Evolutionary conservation across 2,888 invertebrate genomes (phyloP).

Genomic region (Andrena hattorfiana): DNA sequence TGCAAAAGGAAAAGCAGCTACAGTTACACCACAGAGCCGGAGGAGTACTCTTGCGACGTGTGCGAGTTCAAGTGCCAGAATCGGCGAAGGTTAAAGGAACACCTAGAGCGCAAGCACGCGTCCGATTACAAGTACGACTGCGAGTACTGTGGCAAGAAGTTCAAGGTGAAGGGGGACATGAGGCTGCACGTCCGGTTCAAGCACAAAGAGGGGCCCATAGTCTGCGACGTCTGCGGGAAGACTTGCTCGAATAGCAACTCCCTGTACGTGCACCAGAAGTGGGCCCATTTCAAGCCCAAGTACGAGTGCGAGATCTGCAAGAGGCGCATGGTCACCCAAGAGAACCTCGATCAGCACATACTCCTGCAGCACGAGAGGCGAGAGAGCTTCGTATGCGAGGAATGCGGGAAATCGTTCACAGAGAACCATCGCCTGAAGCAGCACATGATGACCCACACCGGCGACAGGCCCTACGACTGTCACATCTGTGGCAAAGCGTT

Average conservation of each 20-base stretch:
- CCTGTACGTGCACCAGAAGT: conserved; percentile 80
- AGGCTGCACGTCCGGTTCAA: conserved; percentile 80
- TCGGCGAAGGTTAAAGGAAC: conserved; percentile 77
- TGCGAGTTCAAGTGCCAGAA: conserved; percentile 76
- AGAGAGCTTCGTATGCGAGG: conserved; percentile 84
- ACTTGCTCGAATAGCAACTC: conserved; percentile 80
- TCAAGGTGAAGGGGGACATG: conserved; percentile 81
- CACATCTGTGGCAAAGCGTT: conserved; percentile 83
- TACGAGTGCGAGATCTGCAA: conserved; percentile 79
- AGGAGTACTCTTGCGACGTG: conserved; percentile 66
- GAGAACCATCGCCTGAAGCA: conserved; percentile 84
- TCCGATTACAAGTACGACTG: conserved; percentile 78
- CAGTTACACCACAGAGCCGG: conserved; percentile 44
- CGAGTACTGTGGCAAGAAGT: conserved; percentile 78
- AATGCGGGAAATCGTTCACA: conserved; percentile 84
- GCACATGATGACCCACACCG: conserved; percentile 85
- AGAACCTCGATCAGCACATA: conserved; percentile 79
- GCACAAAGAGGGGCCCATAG: conserved; percentile 79
- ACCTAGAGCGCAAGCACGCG: conserved; percentile 77
- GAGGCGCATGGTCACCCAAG: conserved; percentile 77
- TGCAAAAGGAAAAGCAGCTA: conserved; percentile 41
- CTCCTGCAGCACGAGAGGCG: conserved; percentile 74
- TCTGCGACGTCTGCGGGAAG: conserved; percentile 81
- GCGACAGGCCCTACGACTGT: conserved; percentile 84
- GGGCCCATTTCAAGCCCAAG: conserved; percentile 79